Base-by-base conservation (phyloP, 2,888 invertebrate genomes). In the Agonopterix alstromeriana region DNA sequence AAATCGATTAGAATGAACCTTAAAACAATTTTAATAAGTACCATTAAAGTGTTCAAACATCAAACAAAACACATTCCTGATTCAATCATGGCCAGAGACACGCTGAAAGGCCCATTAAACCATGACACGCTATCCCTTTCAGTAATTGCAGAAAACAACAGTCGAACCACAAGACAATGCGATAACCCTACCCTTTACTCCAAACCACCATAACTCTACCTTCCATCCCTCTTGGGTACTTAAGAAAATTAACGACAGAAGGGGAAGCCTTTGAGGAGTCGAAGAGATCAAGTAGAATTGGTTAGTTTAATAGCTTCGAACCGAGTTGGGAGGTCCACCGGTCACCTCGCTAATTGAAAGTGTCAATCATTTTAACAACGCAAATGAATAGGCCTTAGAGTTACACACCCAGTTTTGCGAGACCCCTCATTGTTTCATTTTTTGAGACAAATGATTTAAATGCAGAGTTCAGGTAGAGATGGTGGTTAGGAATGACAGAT, bases 321-420 rank as follows among this genome's bases (percentile, higher is more conserved):
- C 78, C 77, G 63, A 76, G 84, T 75, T 88, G 89, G 89, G 89
- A 89, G 89, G 88, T 90, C 87, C 81, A 78, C 73, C 89, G 89
- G 90, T 90, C 90, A 90, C 90, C 87, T 85, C 78, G 82, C 92
- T 93, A 93, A 93, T 93, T 93, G 93, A 93, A 93, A 90, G 90
- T 93, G 93, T 92, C 93, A 93, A 93, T 93, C 93, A 93, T 90
- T 90, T 91, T 93, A 93, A 93, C 92, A 92, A 92, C 90, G 88
- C 86, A 90, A 90, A 90, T 87, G 83, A 89, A 87, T 85, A 81
- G 83, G 75, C 81, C 77, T 78, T 76, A 78, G 74, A 73, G 68
- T 58, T 69, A 66, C 60, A 52, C 66, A 65, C 55, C 83, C 80
- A 79, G 57, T 57, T 54, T 67, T 72, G 50, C 42, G 44, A 61